Conservation (phyloP, 2,888 invertebrate species). For the Malthinus flaveolus region DNA sequence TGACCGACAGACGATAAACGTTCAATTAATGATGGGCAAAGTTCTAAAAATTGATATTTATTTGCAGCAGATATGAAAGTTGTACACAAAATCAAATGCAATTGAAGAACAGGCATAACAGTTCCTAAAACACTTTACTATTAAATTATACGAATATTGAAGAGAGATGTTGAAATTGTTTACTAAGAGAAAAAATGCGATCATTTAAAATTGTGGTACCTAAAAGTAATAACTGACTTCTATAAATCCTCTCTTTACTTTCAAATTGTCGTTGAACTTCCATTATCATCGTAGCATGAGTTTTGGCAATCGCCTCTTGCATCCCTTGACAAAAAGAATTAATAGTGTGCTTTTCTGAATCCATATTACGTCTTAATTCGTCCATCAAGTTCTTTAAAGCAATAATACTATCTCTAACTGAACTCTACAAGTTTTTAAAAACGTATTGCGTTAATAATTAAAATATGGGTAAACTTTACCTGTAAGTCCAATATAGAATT, state of each 20-base stretch:
- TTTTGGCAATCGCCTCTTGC: conserved; percentile 69
- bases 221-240: conserved; percentile 49
- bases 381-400: conserved; percentile 68
- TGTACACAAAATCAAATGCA: conserved; percentile 70
- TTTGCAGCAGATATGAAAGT: conserved; percentile 72
- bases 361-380: conserved; percentile 67
- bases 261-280: conserved; percentile 69
- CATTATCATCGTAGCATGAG: conserved; percentile 65
- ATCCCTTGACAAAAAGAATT: conserved; percentile 67
- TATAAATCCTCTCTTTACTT: conserved; percentile 54
- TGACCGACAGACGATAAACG: conserved; percentile 67
- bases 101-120: conserved; percentile 69
- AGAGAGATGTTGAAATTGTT: no score
- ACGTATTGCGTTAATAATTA: conserved; percentile 1
- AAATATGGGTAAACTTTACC: conserved; percentile 30
- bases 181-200: not conserved
- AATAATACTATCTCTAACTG: conserved; percentile 68
- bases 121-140: conserved; percentile 54
- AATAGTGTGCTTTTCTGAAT: conserved; percentile 67
- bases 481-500: conserved; percentile 54
- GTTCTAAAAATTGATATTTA: conserved; percentile 74
- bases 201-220: conserved; percentile 42
- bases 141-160: not conserved
- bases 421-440: conserved; percentile 56
- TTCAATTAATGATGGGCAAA: conserved; percentile 69